Evolutionary conservation across 2,113 vertebrate species (phyloP).

Genomic region (Hoplias malabaricus): DNA sequence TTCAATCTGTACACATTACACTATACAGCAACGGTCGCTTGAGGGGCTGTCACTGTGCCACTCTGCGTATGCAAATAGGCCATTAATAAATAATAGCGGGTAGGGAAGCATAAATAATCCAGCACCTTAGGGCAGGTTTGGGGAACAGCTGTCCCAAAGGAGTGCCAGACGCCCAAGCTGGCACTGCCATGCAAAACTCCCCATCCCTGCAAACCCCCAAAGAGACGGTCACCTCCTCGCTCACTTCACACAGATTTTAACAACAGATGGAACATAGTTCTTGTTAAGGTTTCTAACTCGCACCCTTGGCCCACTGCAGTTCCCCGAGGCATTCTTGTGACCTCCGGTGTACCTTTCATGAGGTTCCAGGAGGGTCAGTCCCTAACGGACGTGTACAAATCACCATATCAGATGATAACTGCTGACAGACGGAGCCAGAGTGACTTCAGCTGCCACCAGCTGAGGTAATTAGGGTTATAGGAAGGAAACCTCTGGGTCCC

Average conservation of each 20-base stretch:
- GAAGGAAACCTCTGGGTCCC: slow-evolving; percentile 15
- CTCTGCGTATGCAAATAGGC: slow-evolving; percentile 66
- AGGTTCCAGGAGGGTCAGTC: slow-evolving; percentile 48
- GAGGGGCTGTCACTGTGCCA: slow-evolving; percentile 51
- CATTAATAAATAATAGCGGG: slow-evolving; percentile 67
- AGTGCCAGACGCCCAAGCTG: slow-evolving; percentile 53
- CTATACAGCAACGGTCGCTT: slow-evolving; percentile 52
- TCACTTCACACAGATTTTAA: slow-evolving; percentile 49
- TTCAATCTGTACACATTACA: slow-evolving; percentile 58
- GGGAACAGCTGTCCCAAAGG: slow-evolving; percentile 50
- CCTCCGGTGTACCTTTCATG: slow-evolving; percentile 37
- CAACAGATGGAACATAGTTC: slow-evolving; percentile 71
- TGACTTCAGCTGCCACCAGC: slow-evolving; percentile 17
- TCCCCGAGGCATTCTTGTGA: slow-evolving; percentile 64
- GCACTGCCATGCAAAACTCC: slow-evolving; percentile 17
- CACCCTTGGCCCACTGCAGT: slow-evolving; percentile 59
- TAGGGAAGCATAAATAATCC: slow-evolving; percentile 63
- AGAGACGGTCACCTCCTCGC: slow-evolving; percentile 57
- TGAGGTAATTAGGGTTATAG: slow-evolving; percentile 35
- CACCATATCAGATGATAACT: slow-evolving; percentile 38
- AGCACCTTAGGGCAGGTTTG: slow-evolving; percentile 49
- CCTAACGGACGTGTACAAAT: slow-evolving; percentile 56
- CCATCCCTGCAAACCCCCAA: slow-evolving; percentile 46
- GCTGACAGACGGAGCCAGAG: slow-evolving; percentile 13
- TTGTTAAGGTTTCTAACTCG: slow-evolving; percentile 63